Base-by-base conservation (phyloP, 2,113 vertebrate genomes). In the Eublepharis macularius region DNA sequence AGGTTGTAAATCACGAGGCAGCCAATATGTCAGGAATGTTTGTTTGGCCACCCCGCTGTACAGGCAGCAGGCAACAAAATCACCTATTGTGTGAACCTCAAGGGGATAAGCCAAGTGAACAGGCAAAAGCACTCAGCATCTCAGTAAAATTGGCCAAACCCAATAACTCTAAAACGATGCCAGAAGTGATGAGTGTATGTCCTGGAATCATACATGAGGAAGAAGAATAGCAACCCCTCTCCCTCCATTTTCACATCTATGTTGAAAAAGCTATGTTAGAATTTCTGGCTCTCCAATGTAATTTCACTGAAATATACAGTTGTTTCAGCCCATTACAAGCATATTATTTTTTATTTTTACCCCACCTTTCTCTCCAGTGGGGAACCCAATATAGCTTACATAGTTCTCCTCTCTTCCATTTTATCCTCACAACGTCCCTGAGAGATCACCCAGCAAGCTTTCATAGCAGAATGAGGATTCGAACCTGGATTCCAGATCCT, bases 141-240 rank as follows among this genome's bases (percentile, higher is more conserved):
- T 89, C 80, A 90, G 88, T 69, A 72, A 86, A 92, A 88, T 81
- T 90, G 92, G 93, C 88, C 87, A 86, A 86, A 87, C 70, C 89
- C 92, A 95, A 92, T 94, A 95, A 93, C 81, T 90, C 94, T 95
- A 93, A 93, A 94, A 95, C 94, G 88, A 94, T 93, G 92, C 91
- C 88, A 83, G 89, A 90, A 93, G 87, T 87, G 93, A 95, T 93
- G 94, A 95, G 88, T 93, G 92, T 69, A 66, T 91, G 93, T 90
- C 89, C 93, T 82, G 34, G 87, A 94, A 92, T 91, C 91, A 89
- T 91, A 90, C 90, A 90, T 14, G 69, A 75, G 88, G 92, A 85
- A 89, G 92, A 92, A 85, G 78, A 63, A 68, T 34, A 69, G n/a
- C n/a, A n/a, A n/a, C 14, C 84, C 91, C 76, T 69, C 80, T 84